phyloP scores from a whole-genome alignment of 1,140 invertebrate species.

The Lethocerus indicus region DNA sequence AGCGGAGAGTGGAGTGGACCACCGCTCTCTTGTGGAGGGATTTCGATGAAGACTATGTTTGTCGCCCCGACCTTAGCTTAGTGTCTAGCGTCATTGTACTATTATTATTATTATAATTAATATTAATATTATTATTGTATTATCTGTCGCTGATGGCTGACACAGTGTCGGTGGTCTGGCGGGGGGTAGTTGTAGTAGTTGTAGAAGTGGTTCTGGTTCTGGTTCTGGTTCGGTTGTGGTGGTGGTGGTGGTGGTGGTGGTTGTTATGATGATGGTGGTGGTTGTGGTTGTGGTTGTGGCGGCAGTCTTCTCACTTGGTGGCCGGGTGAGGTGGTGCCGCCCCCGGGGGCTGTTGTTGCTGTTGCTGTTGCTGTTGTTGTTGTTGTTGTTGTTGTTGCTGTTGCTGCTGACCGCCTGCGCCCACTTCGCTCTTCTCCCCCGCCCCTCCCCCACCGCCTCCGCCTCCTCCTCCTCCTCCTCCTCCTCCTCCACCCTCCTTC shows the following conservation, averaged over 20 bases:
- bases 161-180: too few species aligned
- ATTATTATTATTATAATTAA: too few species aligned
- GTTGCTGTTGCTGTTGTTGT: slow-evolving; percentile 4
- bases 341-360: background rate
- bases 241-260: background rate
- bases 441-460: slow-evolving; percentile 14
- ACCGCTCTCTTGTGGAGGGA: too few species aligned
- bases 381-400: slow-evolving; percentile 9
- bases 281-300: background rate
- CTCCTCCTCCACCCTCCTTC: slow-evolving; percentile 34
- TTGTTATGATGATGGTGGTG: background rate
- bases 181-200: too few species aligned
- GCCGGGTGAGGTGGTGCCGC: background rate
- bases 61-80: too few species aligned
- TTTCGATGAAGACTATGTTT: too few species aligned
- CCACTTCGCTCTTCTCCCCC: slow-evolving; percentile 10
- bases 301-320: background rate
- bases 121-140: too few species aligned
- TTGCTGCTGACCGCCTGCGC: slow-evolving; percentile 11
- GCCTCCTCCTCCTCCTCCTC: slow-evolving; percentile 21
- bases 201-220: too few species aligned
- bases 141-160: too few species aligned
- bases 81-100: too few species aligned
- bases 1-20: too few species aligned
- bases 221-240: too few species aligned